phyloP scores from a whole-genome alignment of 53 echinoderm and acorn worm genomes.

The Temnopleurus reevesii region DNA sequence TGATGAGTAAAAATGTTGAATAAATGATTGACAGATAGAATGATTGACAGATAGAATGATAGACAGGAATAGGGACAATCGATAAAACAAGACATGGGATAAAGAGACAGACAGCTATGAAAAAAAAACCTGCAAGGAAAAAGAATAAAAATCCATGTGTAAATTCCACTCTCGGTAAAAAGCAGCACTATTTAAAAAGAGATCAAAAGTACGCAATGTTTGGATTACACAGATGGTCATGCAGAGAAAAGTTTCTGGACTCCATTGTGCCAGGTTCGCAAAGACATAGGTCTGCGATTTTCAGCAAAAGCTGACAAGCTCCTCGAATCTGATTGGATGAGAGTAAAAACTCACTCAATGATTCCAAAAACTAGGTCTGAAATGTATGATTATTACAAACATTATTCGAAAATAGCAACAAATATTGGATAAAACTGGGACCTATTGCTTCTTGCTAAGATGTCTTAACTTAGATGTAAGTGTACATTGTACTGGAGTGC shows the following conservation, averaged over 20 bases:
- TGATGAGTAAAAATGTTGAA: neutral
- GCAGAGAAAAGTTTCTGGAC: neutral
- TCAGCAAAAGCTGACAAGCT: too few species aligned
- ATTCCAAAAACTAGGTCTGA: too few species aligned
- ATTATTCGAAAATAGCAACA: too few species aligned
- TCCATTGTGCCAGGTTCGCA: too few species aligned
- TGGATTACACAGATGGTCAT: neutral
- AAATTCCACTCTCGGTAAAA: neutral
- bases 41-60: constrained; percentile 1
- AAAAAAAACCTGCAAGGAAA: neutral
- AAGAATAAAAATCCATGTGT: neutral
- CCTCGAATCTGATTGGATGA: too few species aligned
- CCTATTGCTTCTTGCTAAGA: too few species aligned
- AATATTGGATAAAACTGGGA: too few species aligned
- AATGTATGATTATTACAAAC: too few species aligned
- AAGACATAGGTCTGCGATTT: too few species aligned
- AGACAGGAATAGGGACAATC: neutral
- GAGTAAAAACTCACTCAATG: too few species aligned
- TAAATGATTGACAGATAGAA: constrained; percentile 13
- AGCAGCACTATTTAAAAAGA: neutral
- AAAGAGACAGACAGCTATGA: neutral
- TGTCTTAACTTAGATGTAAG: too few species aligned
- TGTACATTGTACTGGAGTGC: too few species aligned
- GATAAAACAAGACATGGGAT: neutral
- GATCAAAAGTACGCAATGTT: neutral